phyloP scores from a whole-genome alignment of 2,113 vertebrate genomes.

The Phaethon lepturus region DNA sequence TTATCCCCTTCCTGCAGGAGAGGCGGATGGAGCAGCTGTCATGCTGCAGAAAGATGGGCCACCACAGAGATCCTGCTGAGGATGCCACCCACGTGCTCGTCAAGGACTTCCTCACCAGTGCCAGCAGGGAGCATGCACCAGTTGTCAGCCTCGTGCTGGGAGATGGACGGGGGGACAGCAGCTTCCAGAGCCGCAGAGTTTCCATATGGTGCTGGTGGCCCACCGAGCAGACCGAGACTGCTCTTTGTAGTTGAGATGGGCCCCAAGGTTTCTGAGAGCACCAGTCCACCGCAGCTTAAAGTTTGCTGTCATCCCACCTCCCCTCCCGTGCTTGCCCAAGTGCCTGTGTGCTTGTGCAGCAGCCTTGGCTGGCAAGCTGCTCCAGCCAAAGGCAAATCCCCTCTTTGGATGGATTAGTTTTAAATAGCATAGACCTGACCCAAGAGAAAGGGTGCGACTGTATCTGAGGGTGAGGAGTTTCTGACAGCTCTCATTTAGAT shows the following conservation, averaged over 20 bases:
- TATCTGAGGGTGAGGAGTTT: background rate
- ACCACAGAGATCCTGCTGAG: background rate
- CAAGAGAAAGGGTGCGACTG: background rate
- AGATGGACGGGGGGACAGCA: background rate
- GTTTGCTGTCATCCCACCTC: background rate
- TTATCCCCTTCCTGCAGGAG: background rate
- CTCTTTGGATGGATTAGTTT: background rate
- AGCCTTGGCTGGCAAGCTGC: background rate
- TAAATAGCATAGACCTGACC: background rate
- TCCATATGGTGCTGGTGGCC: background rate
- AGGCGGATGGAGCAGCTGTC: fast-evolving
- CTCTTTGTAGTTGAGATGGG: background rate
- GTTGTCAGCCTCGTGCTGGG: background rate
- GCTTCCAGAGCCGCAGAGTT: background rate
- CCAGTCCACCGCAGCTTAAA: background rate
- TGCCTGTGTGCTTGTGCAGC: background rate
- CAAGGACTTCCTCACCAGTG: background rate
- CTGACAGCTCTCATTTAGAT: background rate
- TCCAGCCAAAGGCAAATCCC: background rate
- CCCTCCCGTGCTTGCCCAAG: fast-evolving
- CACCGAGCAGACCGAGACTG: fast-evolving
- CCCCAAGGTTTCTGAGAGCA: background rate
- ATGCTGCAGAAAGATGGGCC: background rate
- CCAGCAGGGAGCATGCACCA: background rate
- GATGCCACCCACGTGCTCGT: fast-evolving